Evolutionary conservation across 2,888 invertebrate genomes (phyloP), one percentile per base, ranked within the genome.

Genomic region (Encarsia formosa): DNA sequence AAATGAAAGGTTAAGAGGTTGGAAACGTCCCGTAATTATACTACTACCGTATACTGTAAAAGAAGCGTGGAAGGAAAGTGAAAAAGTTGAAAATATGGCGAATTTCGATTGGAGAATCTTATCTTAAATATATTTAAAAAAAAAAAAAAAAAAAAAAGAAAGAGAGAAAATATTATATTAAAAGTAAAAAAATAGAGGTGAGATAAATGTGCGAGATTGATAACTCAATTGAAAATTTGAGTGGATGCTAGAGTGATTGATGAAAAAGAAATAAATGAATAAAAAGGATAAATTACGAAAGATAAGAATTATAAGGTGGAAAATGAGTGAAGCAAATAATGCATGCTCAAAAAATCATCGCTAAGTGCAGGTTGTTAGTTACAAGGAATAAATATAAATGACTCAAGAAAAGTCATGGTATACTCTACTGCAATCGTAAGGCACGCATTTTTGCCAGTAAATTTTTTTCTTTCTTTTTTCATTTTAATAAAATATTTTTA

Each of bases 1-100:
- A 39, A 59, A 54, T 52, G 49, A 60, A 66, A 66, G 65, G 66
- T 65, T 64, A 64, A 63, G 59, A 59, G 60, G 62, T 61, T 60
- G 57, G 59, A 59, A 57, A 64, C 63, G 59, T 65, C 62, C 64
- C 62, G 60, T 65, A 64, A 63, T 57, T 58, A 61, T 54, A 59
- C 58, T 63, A 63, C 54, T 63, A 64, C 63, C 67, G 62, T 65
- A 65, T 63, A 64, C 63, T 63, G 56, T 49, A 41, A 45, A 51
- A 43, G 35, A 50, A 53, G 54, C 49, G 42, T 53, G 50, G 42
- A 46, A 47, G 31, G 41, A 50, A 51, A 49, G 55, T 52, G 54
- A 56, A 57, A 56, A 59, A 54, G 55, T n/a, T n/a, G n/a, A 50
- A 53, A 56, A 44, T 58, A 53, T 57, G 54, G 49, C 47, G 56